Percentiles rank a stretch among this genome's conserved stretches.
Evolutionary conservation across 1,140 invertebrate genomes (phyloP).

Genomic region (Acarapis woodi): DNA sequence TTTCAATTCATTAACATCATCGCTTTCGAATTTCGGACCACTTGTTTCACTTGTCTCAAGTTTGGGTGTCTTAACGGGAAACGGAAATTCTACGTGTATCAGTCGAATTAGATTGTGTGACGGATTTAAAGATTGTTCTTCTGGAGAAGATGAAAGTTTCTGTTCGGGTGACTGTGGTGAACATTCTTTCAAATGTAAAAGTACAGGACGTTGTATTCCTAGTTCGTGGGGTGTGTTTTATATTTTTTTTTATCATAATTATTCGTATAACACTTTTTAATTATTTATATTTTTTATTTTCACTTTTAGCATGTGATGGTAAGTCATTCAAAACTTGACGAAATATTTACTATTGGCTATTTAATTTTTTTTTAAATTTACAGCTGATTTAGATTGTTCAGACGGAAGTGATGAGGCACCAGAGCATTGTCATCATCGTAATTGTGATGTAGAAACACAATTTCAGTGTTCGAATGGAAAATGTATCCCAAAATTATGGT

Average conservation of each 20-base stretch:
- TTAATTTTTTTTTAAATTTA: slow-evolving; percentile 8
- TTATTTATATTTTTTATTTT: no score
- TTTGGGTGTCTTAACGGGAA: no score
- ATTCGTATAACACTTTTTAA: no score
- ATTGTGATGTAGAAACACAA: slow-evolving; percentile 40
- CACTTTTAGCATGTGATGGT: slow-evolving; percentile 53
- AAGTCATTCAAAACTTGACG: slow-evolving; percentile 1
- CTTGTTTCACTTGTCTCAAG: no score
- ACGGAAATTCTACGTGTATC: slow-evolving; percentile 40
- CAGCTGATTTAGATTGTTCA: slow-evolving; percentile 65
- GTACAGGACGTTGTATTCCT: slow-evolving; percentile 66
- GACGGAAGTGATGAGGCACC: slow-evolving; percentile 79
- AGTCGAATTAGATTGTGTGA: slow-evolving; percentile 75
- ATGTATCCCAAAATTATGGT: slow-evolving; percentile 84
- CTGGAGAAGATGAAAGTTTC: slow-evolving; percentile 17
- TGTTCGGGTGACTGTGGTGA: slow-evolving; percentile 31
- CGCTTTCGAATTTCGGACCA: no score
- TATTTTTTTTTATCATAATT: no score
- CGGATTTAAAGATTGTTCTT: slow-evolving; percentile 41
- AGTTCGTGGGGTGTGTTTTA: no score
- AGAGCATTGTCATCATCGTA: slow-evolving; percentile 45
- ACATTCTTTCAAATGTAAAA: slow-evolving; percentile 72
- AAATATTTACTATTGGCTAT: neutral
- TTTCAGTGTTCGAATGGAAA: slow-evolving; percentile 40
- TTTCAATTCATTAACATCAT: no score